phyloP scores from a whole-genome alignment of 2,797 vertebrate genomes.

The Pseudomugil tenellus region DNA sequence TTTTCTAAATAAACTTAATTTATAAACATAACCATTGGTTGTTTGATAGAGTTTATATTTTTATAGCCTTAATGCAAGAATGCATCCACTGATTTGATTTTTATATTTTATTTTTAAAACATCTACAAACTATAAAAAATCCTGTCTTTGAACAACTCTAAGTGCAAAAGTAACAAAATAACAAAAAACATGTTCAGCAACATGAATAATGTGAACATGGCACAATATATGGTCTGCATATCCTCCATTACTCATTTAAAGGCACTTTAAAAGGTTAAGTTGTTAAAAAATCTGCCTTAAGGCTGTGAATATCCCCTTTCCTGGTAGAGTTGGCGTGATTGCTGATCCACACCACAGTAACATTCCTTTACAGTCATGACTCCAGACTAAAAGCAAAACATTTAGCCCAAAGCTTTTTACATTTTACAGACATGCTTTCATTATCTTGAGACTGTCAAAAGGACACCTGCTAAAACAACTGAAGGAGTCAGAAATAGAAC shows the following conservation, averaged over 20 bases:
- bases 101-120: conserved; percentile 41
- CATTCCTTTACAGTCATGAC: background rate
- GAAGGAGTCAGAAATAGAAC: background rate
- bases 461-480: background rate
- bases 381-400: background rate
- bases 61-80: background rate
- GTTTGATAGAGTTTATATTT: conserved; percentile 34
- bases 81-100: conserved; percentile 14
- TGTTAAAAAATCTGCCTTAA: background rate
- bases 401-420: background rate
- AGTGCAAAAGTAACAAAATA: conserved; percentile 26
- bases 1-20: conserved; percentile 86
- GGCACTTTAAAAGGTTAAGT: background rate
- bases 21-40: conserved; percentile 67
- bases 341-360: background rate
- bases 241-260: conserved; percentile 11
- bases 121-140: conserved; percentile 43
- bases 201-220: conserved; percentile 18
- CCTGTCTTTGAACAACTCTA: conserved; percentile 15
- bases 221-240: conserved; percentile 15
- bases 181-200: conserved; percentile 9
- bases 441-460: background rate
- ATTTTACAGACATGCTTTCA: background rate
- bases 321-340: background rate
- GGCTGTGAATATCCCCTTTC: background rate